These are phyloP conservation scores for Phocides pigmalion DNA, from an alignment of 1,140 invertebrate genomes.

Conservation along the genomic window DNA sequence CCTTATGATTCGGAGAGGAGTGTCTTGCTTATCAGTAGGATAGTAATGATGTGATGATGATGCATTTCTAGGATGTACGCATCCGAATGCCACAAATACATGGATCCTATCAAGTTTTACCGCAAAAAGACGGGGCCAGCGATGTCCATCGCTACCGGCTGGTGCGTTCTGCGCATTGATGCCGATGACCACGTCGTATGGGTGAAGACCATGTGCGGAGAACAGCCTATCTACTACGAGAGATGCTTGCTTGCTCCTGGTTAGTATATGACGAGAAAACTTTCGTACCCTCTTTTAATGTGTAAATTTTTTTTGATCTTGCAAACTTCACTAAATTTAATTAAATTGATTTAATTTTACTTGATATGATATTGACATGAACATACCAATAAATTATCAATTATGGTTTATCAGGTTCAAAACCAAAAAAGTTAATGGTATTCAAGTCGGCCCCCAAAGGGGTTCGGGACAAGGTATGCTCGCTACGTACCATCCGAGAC, in stretches of 20 bases:
- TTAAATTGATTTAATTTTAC: no score
- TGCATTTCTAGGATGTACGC: not conserved
- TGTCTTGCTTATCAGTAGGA: no score
- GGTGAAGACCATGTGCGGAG: slow-evolving; percentile 63
- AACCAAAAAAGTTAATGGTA: slow-evolving; percentile 52
- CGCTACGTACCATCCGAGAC: slow-evolving; percentile 61
- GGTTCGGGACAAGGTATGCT: slow-evolving; percentile 55
- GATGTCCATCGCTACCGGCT: slow-evolving; percentile 63
- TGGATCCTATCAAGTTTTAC: slow-evolving; percentile 69
- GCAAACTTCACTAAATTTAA: no score
- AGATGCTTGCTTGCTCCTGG: slow-evolving; percentile 64
- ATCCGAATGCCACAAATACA: slow-evolving; percentile 27
- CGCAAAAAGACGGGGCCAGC: slow-evolving; percentile 68
- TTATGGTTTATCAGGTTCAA: slow-evolving; percentile 50
- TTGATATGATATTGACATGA: no score
- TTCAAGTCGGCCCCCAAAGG: slow-evolving; percentile 62
- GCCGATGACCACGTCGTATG: slow-evolving; percentile 65
- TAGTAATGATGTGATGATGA: no score
- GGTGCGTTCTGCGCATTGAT: slow-evolving; percentile 67
- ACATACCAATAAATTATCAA: no score
- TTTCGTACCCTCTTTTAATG: not conserved
- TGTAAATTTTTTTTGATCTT: no score
- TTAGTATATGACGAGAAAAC: slow-evolving; percentile 33
- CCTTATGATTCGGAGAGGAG: no score
- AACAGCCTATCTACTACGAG: slow-evolving; percentile 72